Evolutionary conservation across 1,140 invertebrate genomes (phyloP), one percentile per base, ranked within the genome.

Genomic region (Diuraphis noxia): DNA sequence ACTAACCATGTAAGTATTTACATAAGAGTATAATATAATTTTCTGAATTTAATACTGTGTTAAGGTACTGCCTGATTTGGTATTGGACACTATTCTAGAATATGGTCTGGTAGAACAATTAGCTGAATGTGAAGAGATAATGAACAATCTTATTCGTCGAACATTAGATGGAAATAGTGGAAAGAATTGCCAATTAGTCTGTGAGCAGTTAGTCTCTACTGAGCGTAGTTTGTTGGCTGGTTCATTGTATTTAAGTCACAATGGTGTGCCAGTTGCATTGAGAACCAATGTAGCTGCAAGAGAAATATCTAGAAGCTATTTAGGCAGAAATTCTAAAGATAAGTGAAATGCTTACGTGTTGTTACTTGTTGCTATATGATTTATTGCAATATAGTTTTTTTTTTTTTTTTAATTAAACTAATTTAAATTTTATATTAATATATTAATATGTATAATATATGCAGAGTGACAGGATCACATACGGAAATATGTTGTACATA

Each of bases 71-170:
- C 89, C 89, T 34, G 89, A 91, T 91, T 43, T 52, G 17, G 89
- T 91, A 36, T 91, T 91, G 34, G 89, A 91, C 21, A 91, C 89
- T 36, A 91, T 91, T 40, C 89, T 91, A 40, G 89, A 91, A 21
- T 91, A 91, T 52, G 89, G 89, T 36, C 34, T 91, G 4, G 77
- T 91, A 23, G 89, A 91, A 52, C 89, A 91, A 52, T 82, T 91
- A 10, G 19, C n/a, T 41, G 77, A 91, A 19, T 91, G 89, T 82
- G 72, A 81, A 81, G 89, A 91, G 30, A 81, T 91, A 30, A 46
- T 91, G 72, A 79, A 91, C 8, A 91, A 81, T 40, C 72, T 91
- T 36, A 38, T 36, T n/a, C 13, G 77, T 52, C 89, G 89, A 82
- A 43, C 34, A 82, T 81, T 91, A 34, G 43, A 1, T 19, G 89